A percentile compares a stretch with the other conserved stretches of the same genome.
phyloP scores from a whole-genome alignment of 2,113 vertebrate genomes.

The Muscicapa adusta region DNA sequence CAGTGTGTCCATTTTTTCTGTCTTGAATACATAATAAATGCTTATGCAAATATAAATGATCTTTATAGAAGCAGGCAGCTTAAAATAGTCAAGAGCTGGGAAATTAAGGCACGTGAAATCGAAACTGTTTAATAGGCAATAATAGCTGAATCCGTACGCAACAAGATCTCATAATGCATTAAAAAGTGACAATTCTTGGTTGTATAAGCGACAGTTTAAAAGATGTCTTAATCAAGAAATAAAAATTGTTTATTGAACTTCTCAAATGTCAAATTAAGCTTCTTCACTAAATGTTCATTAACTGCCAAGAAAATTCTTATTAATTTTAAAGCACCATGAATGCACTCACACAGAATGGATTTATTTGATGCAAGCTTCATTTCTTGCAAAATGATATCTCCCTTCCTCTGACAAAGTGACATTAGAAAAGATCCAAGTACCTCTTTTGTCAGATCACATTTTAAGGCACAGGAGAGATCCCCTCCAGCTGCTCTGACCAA shows the following conservation, averaged over 20 bases:
- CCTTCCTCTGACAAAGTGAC: background rate
- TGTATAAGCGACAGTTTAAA: constrained; percentile 16
- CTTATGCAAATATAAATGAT: background rate
- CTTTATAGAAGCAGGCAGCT: background rate
- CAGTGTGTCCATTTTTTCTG: background rate
- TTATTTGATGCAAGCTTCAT: background rate
- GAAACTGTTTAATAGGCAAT: constrained; percentile 24
- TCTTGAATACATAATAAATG: background rate
- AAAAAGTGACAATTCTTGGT: background rate
- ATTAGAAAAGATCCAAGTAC: background rate
- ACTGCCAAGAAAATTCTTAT: background rate
- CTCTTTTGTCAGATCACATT: background rate
- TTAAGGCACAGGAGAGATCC: background rate
- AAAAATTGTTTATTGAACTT: constrained; percentile 13
- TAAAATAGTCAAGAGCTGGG: background rate
- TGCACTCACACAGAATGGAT: background rate
- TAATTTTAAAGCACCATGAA: background rate
- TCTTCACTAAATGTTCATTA: constrained; percentile 9
- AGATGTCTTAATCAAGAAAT: constrained; percentile 25
- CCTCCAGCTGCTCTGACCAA: background rate
- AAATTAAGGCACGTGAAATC: background rate
- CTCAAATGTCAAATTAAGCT: constrained; percentile 21
- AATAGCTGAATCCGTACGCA: constrained; percentile 14
- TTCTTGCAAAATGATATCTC: background rate
- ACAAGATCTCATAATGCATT: background rate